phyloP scores from a whole-genome alignment of 2,113 vertebrate species.

The Helogale parvula region DNA sequence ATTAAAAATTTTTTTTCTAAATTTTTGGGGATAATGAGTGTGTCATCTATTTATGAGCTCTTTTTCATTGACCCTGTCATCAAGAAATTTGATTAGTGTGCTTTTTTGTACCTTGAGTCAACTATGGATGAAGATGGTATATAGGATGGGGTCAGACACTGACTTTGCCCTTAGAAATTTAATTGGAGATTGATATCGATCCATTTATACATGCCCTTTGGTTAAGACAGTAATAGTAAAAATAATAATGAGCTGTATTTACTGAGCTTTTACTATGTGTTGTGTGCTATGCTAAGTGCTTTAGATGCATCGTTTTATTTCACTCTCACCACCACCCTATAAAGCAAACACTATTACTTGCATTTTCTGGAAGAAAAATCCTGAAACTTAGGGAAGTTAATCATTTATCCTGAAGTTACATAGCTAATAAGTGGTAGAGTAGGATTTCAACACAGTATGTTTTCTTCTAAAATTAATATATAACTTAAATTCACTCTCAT shows the following conservation, averaged over 20 bases:
- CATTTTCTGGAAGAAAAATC: neutral
- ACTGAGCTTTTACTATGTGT: neutral
- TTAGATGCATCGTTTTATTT: neutral
- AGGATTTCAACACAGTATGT: neutral
- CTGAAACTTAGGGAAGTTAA: neutral
- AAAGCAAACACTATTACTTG: neutral
- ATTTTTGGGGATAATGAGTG: neutral
- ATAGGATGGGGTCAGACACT: neutral
- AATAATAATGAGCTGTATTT: neutral
- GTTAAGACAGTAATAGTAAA: neutral
- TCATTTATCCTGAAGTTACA: neutral
- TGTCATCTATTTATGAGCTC: neutral
- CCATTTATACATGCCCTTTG: neutral
- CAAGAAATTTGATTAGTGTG: neutral
- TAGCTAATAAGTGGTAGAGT: neutral
- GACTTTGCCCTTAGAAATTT: neutral
- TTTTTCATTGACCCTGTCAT: conserved; percentile 11
- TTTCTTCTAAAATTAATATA: neutral
- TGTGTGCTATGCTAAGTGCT: neutral
- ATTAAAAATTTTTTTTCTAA: no score
- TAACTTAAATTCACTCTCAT: neutral
- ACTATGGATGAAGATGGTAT: neutral
- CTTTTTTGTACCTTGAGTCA: neutral
- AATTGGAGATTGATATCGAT: neutral
- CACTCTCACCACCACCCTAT: neutral